Conservation (phyloP, 2,888 invertebrate species). For the Leistus spinibarbis region DNA sequence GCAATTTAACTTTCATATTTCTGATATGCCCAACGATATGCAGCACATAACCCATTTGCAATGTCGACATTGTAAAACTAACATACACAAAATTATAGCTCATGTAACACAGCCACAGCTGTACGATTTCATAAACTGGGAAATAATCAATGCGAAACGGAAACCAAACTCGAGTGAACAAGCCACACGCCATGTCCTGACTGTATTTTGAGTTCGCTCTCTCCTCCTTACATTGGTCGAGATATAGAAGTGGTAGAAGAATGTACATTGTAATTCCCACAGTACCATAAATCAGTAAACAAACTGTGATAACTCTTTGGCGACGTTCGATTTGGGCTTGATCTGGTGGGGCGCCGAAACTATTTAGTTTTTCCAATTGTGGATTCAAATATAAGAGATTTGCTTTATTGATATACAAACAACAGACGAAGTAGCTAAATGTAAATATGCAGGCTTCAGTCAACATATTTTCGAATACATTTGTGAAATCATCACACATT, state of each 20-base stretch:
- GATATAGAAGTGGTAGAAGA: neutral
- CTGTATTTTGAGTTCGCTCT: neutral
- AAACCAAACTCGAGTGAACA: neutral
- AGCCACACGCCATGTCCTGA: neutral
- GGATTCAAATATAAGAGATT: neutral
- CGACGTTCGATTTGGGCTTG: neutral
- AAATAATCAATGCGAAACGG: neutral
- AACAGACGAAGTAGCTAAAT: neutral
- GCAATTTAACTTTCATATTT: neutral
- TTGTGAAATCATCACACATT: neutral
- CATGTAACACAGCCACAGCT: neutral
- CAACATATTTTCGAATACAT: neutral
- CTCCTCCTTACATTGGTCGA: neutral
- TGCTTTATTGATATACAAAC: neutral
- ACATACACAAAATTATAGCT: neutral
- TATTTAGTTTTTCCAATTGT: neutral
- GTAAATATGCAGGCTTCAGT: neutral
- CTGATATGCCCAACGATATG: neutral
- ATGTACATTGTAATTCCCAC: neutral
- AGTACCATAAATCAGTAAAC: neutral
- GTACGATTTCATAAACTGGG: neutral
- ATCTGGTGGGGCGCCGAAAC: neutral
- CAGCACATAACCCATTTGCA: neutral
- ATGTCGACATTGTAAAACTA: neutral
- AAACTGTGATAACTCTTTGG: neutral